A percentile compares a stretch with the other conserved stretches of the same genome.
These are phyloP conservation scores for Characodon lateralis DNA, from an alignment of 2,797 vertebrate genomes.

Conservation along the genomic window DNA sequence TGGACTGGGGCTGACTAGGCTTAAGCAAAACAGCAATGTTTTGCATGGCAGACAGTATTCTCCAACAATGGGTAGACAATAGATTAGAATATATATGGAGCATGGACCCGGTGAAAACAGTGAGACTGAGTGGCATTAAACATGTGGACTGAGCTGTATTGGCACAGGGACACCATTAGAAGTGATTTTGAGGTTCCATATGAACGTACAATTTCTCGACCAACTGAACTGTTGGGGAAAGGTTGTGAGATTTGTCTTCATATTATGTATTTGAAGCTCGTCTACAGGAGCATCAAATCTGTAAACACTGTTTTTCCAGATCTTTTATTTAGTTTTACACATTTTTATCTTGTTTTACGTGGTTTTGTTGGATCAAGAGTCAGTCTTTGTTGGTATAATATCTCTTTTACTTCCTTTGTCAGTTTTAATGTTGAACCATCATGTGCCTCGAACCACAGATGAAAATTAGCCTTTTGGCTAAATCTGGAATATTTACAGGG, in stretches of 20 bases:
- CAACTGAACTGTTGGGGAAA: neutral
- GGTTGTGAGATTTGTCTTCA: neutral
- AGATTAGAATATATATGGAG: too few species aligned
- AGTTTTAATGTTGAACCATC: neutral
- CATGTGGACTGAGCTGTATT: too few species aligned
- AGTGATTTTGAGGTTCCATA: neutral
- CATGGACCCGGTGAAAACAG: neutral
- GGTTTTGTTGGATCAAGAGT: neutral
- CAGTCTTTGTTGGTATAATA: neutral
- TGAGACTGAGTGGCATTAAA: neutral
- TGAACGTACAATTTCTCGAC: neutral
- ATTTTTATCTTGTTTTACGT: neutral
- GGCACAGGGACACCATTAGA: neutral
- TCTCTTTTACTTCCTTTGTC: neutral
- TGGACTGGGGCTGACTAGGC: too few species aligned
- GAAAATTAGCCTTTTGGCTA: neutral
- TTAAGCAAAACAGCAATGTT: too few species aligned
- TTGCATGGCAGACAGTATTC: too few species aligned
- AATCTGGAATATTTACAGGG: neutral
- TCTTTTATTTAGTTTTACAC: too few species aligned
- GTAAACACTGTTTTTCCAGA: too few species aligned
- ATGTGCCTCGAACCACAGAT: neutral
- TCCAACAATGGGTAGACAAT: too few species aligned
- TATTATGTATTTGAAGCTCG: too few species aligned
- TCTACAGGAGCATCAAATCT: too few species aligned